Base-by-base conservation (phyloP, 23 tunicate genomes). In the Aplidium turbinatum region DNA sequence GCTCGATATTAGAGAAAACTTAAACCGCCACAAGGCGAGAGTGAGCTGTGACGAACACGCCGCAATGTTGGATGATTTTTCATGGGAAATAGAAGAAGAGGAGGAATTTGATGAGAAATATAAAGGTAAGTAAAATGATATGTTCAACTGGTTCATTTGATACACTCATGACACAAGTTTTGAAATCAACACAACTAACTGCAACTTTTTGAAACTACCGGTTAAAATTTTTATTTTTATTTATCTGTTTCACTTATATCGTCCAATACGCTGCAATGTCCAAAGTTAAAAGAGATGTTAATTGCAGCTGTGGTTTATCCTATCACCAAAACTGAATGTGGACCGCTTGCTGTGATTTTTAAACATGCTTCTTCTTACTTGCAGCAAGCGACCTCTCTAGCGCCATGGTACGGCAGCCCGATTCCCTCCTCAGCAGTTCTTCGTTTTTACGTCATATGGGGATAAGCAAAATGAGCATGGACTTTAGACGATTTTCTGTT, bases 401-500 rank as follows among this genome's bases (percentile, higher is more conserved):
- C 80, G 72, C 80, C 9, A 65, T 58, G 57, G 11, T 86, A 20
- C 72, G 78, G 19, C 54, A 46, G 16, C 67, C 84, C 26, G 78
- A 70, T 38, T 70, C 83, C 18, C 33, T 85, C 3, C 78, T 77
- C 0, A 25, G 84, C 6, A 33, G 72, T 21, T 36, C 85, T 7
- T 61, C 85, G 1, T 68, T 53, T 19, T 61, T 86, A 31, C 77
- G 73, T 4, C 80, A 80, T 5, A 63, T 86, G 47, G 85, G 93
- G 24, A 78, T 86, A 35, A 78, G 51, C 35, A 78, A 75, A 51
- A 71, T 38, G 85, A 70, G 66, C 0, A 47, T 78, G 65, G 93
- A 86, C 19, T 78, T 83, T 20, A 63, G 47, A 51, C 68, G 93
- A 18, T 86, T 86, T 54, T 78, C 93, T n/a, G 93, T 86, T 22